A percentile compares a stretch with the other conserved stretches of the same genome.
phyloP scores from a whole-genome alignment of 37 sponge, comb jelly and placozoan species.

The Theonella swinhoei region DNA sequence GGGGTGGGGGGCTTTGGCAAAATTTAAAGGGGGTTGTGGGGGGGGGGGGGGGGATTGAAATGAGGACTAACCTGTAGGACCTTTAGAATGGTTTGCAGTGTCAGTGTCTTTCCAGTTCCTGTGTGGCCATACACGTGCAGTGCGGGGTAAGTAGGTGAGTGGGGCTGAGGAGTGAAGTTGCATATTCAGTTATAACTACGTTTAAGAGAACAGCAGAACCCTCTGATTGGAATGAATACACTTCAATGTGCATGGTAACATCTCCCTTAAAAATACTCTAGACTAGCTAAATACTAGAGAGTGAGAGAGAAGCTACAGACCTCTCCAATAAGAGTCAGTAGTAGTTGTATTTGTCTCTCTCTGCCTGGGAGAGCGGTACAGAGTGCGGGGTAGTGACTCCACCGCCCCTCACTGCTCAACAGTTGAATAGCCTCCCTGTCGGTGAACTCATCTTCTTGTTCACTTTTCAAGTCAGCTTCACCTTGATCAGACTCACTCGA shows the following conservation, averaged over 20 bases:
- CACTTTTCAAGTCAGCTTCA: not conserved
- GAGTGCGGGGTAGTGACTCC: conserved; percentile 15
- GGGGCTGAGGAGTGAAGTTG: not conserved
- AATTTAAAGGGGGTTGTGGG: not conserved
- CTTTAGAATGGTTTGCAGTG: conserved; percentile 17
- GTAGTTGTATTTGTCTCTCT: conserved; percentile 27
- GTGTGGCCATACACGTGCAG: conserved; percentile 62
- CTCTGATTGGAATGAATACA: too few species aligned
- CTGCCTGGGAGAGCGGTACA: conserved; percentile 42
- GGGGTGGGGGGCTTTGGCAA: not conserved
- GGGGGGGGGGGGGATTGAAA: not conserved
- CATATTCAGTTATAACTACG: not conserved
- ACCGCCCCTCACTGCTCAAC: not conserved
- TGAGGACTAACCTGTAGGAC: conserved; percentile 32
- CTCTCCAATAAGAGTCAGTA: conserved; percentile 33
- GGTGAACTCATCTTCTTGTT: not conserved
- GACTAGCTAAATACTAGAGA: too few species aligned
- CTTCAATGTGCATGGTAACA: too few species aligned
- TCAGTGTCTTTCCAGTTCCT: conserved; percentile 61
- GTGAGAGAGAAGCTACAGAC: too few species aligned
- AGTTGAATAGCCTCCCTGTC: not conserved
- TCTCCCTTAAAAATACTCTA: too few species aligned
- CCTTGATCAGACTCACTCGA: not conserved
- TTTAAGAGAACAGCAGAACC: too few species aligned
- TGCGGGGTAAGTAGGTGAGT: not conserved